Conservation (phyloP, 2,113 vertebrate genomes). For the Casuarius casuarius region DNA sequence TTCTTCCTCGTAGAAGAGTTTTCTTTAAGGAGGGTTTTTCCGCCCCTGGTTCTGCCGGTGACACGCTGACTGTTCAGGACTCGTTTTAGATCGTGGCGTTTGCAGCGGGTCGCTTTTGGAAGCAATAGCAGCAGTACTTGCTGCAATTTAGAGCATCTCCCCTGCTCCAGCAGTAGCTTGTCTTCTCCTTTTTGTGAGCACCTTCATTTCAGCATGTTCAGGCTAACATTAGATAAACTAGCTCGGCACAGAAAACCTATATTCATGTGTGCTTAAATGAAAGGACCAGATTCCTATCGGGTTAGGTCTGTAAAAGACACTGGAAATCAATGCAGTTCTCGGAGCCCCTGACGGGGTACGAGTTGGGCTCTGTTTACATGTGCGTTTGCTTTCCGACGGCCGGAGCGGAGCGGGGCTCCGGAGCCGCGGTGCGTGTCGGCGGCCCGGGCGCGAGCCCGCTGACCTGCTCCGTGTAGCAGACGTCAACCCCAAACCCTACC, state of each 20-base stretch:
- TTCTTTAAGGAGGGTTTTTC: neutral
- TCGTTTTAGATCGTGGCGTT: fast-evolving
- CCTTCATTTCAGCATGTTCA: neutral
- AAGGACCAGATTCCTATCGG: fast-evolving
- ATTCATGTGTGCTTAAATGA: fast-evolving
- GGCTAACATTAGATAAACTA: neutral
- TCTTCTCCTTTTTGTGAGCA: neutral
- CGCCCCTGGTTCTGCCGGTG: neutral
- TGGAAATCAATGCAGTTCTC: fast-evolving
- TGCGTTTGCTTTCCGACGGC: neutral
- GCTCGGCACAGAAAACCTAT: neutral
- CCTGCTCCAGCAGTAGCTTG: no score
- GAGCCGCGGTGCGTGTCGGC: constrained; percentile 50
- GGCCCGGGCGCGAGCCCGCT: constrained; percentile 53
- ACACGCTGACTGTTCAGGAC: neutral
- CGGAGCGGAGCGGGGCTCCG: constrained; percentile 22
- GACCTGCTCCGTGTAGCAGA: constrained; percentile 69
- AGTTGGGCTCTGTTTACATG: neutral
- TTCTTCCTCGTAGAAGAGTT: neutral
- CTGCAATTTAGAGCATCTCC: neutral
- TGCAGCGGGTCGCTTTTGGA: neutral
- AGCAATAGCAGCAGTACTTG: neutral
- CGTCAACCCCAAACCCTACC: constrained; percentile 69
- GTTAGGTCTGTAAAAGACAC: neutral
- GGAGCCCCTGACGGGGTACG: neutral